Conservation (phyloP, 2,797 vertebrate species). For the Amniataba percoides region DNA sequence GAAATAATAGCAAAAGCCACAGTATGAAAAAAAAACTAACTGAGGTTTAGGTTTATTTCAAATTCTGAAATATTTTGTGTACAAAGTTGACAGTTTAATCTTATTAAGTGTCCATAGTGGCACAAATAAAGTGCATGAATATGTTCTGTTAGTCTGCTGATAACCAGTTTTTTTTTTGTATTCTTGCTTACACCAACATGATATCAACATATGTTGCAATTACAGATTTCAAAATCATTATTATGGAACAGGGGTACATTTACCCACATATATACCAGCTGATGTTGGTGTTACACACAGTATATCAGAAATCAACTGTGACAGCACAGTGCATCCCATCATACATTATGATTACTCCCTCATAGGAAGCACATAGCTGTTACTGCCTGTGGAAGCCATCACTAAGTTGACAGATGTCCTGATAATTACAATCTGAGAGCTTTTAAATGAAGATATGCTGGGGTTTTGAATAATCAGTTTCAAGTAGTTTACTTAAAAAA, state of each 20-base stretch:
- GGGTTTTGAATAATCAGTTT: constrained; percentile 68
- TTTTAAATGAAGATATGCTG: constrained; percentile 58
- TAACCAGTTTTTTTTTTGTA: background rate
- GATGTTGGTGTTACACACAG: background rate
- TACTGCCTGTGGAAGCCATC: constrained; percentile 19
- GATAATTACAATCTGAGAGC: constrained; percentile 58
- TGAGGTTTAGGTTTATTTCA: too few species aligned
- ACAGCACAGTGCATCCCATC: background rate
- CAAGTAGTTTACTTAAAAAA: constrained; percentile 73
- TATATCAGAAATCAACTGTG: background rate
- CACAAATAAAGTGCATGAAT: background rate
- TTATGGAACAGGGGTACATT: background rate
- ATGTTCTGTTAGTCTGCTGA: background rate
- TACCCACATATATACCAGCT: background rate
- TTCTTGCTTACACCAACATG: background rate
- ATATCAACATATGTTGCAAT: background rate
- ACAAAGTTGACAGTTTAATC: background rate
- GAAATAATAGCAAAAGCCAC: background rate
- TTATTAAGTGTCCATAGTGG: background rate
- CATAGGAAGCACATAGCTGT: background rate
- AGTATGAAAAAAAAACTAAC: background rate
- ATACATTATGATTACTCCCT: constrained; percentile 2
- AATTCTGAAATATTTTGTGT: background rate
- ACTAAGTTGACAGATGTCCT: constrained; percentile 42
- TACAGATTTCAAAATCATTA: background rate